These are phyloP conservation scores for Zapus hudsonius DNA, from an alignment of 2,113 vertebrate species.

Conservation along the genomic window DNA sequence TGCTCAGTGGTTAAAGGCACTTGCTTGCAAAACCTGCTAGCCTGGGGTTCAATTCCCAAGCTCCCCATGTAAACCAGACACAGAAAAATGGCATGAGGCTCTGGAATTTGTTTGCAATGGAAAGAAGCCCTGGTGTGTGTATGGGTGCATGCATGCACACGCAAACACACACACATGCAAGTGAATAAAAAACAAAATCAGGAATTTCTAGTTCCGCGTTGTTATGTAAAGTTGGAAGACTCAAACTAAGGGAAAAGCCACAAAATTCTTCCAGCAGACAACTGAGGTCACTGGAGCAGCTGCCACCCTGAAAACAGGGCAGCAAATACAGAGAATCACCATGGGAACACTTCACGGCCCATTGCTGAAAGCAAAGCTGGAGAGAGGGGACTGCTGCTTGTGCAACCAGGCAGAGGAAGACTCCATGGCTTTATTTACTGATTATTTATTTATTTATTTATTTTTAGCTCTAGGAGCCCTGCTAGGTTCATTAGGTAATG, in stretches of 20 bases:
- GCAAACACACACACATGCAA: no score
- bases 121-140: no score
- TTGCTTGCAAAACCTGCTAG: no score
- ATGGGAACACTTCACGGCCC: not conserved
- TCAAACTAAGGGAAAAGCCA: not conserved
- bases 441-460: no score
- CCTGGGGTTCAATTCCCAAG: no score
- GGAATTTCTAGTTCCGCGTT: not conserved
- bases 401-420: not conserved
- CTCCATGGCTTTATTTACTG: not conserved
- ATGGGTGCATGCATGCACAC: no score
- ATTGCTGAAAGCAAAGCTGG: not conserved
- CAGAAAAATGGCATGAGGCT: no score
- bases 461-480: not conserved
- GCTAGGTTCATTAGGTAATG: not conserved
- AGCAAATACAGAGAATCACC: not conserved
- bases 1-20: no score
- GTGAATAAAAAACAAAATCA: not conserved
- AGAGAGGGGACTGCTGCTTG: not conserved
- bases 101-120: no score
- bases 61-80: no score
- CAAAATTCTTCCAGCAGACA: not conserved
- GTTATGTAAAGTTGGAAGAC: not conserved
- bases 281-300: not conserved
- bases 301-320: not conserved